These are phyloP conservation scores for Acrobasis consociella DNA, from an alignment of 2,888 invertebrate species.

Conservation along the genomic window DNA sequence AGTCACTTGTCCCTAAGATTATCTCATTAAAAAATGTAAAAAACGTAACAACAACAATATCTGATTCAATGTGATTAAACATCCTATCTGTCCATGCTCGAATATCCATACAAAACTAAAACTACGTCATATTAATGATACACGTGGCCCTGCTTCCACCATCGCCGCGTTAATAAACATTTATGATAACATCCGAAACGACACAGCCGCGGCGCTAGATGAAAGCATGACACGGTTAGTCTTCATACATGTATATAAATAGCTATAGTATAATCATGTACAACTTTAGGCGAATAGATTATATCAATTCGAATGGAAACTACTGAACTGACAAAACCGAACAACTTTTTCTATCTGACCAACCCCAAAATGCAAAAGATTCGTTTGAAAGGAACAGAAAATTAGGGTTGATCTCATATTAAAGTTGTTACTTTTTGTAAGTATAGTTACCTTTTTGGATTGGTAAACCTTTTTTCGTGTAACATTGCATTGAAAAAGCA, in stretches of 20 bases:
- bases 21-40: constrained; percentile 37
- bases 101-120: constrained; percentile 63
- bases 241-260: constrained; percentile 47
- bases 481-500: constrained; percentile 45
- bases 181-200: constrained; percentile 4
- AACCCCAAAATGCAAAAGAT: no score
- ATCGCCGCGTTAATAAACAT: constrained; percentile 34
- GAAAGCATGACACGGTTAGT: constrained; percentile 52
- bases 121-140: constrained; percentile 52
- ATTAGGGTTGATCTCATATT: no score
- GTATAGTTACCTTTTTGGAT: no score
- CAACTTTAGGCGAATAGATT: no score
- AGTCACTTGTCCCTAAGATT: constrained; percentile 34
- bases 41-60: constrained; percentile 43
- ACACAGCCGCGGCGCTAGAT: constrained; percentile 38
- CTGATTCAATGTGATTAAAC: constrained; percentile 33
- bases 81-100: constrained; percentile 49
- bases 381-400: no score
- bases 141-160: constrained; percentile 52
- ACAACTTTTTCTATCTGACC: no score
- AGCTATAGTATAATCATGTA: constrained; percentile 47
- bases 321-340: no score
- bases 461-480: no score
- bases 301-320: no score
- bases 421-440: no score